Evolutionary conservation across 1,140 invertebrate genomes (phyloP).

Genomic region (Lordiphosa mommai): DNA sequence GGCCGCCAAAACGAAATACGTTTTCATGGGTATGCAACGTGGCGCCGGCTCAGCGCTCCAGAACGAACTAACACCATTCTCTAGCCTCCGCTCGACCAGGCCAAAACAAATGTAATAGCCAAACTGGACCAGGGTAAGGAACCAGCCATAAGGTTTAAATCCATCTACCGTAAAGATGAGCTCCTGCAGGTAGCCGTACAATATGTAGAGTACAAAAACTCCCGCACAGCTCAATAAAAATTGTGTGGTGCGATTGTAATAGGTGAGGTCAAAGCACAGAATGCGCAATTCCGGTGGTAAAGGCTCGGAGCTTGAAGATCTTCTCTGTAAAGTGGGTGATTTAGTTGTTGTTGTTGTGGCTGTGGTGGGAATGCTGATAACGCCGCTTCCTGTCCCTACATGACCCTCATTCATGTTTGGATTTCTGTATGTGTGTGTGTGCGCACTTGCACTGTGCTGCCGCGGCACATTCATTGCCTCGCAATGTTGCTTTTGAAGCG

Average conservation of each 20-base stretch:
- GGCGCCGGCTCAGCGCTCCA: conserved; percentile 81
- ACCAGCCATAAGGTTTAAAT: conserved; percentile 94
- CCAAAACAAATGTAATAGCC: conserved; percentile 91
- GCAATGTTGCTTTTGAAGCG: too few relatives aligned
- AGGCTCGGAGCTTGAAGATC: conserved; percentile 37
- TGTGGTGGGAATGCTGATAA: conserved; percentile 47
- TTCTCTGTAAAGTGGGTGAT: conserved; percentile 23
- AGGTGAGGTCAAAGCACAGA: conserved; percentile 87
- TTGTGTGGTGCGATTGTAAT: conserved; percentile 85
- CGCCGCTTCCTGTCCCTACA: conserved; percentile 22
- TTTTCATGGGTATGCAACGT: conserved; percentile 89
- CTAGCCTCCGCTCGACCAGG: conserved; percentile 86
- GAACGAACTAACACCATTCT: conserved; percentile 70
- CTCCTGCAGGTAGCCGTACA: conserved; percentile 97
- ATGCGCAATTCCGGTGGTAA: conserved; percentile 81
- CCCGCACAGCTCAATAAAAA: conserved; percentile 88
- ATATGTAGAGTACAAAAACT: conserved; percentile 92
- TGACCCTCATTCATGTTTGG: conserved; percentile 29
- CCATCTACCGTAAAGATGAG: conserved; percentile 94
- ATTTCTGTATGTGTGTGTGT: conserved; percentile 14
- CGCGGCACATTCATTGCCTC: conserved; percentile 25
- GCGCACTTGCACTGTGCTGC: neutral
- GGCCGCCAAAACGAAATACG: conserved; percentile 90
- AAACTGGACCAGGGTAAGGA: conserved; percentile 96
- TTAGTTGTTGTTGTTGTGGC: neutral